Evolutionary conservation across 37 sponge, comb jelly and placozoan species (phyloP), one percentile per base, ranked within the genome.

Genomic region (Chondrosia reniformis): DNA sequence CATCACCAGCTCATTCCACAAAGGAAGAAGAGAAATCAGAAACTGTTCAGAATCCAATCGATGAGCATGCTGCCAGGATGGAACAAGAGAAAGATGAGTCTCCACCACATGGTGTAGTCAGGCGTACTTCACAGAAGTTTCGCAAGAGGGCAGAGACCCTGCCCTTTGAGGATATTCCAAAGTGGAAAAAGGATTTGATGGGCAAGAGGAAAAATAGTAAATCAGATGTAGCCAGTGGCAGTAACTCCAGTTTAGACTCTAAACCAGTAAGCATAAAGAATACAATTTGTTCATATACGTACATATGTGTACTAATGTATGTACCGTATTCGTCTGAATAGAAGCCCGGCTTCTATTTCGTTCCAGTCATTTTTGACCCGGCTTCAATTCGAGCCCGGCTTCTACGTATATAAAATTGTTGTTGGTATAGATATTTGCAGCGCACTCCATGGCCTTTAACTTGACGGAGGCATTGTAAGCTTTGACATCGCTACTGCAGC

Each of bases 61-160:
- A 62, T 30, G 36, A 63, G 27, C 7, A 39, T 38, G 21, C 77
- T 13, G 49, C 57, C 36, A n/a, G 62, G 10, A n/a, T 56, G 31
- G 32, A 15, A 2, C 63, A 67, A 33, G 54, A 57, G 27, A 74
- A 81, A 32, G 77, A 77, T 30, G 38, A 49, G 25, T 36, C 28
- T 65, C 72, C 72, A 41, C 72, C 72, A 43, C 72, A 13, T 3
- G 72, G 72, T 22, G 39, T 21, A 43, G 72, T 69, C 42, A 19
- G 72, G 41, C 72, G 43, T 1, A 39, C 72, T 44, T 69, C 72
- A 12, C 37, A 43, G 25, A 69, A 69, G 72, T 69, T 69, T 6
- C 42, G 44, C 43, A 24, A 41, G 8, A 69, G 5, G 4, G 43
- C 39, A 8, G n/a, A 31, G 36, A 19, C 28, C 34, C 31, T 19